phyloP scores from a whole-genome alignment of 2,888 invertebrate species.

The Oscheius onirici region DNA sequence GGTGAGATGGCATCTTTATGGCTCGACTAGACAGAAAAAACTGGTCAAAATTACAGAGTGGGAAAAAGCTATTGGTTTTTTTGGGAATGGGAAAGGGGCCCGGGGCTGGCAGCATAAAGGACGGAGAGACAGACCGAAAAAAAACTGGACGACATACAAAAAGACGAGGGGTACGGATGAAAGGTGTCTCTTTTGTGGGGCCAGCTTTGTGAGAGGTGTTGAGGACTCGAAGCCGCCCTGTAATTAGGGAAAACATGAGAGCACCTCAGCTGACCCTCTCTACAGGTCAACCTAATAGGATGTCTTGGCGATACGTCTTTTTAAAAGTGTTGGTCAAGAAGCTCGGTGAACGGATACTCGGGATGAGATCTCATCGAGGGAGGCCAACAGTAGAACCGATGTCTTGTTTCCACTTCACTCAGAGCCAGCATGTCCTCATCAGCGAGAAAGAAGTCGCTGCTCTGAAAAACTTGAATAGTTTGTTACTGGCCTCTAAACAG shows the following conservation, averaged over 20 bases:
- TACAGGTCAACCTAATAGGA: too few relatives aligned
- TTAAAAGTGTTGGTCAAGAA: not conserved
- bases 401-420: constrained; percentile 18
- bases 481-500: too few relatives aligned
- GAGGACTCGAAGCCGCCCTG: constrained; percentile 28
- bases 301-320: too few relatives aligned
- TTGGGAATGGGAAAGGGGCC: not conserved
- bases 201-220: constrained; percentile 31
- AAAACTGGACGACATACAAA: not conserved
- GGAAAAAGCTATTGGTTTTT: not conserved
- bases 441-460: constrained; percentile 34
- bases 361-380: constrained; percentile 34
- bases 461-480: constrained; percentile 29
- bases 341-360: constrained; percentile 41
- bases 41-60: constrained; percentile 14
- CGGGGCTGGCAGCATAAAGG: not conserved
- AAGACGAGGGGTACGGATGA: not conserved
- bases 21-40: not conserved
- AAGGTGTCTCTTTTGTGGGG: not conserved
- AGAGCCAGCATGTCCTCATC: constrained; percentile 36
- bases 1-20: constrained; percentile 6
- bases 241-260: constrained; percentile 31
- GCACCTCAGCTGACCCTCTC: constrained; percentile 22
- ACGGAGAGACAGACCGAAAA: not conserved
- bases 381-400: constrained; percentile 27